These are phyloP conservation scores for Pogoniulus pusillus DNA, from an alignment of 2,797 vertebrate genomes.

Conservation along the genomic window DNA sequence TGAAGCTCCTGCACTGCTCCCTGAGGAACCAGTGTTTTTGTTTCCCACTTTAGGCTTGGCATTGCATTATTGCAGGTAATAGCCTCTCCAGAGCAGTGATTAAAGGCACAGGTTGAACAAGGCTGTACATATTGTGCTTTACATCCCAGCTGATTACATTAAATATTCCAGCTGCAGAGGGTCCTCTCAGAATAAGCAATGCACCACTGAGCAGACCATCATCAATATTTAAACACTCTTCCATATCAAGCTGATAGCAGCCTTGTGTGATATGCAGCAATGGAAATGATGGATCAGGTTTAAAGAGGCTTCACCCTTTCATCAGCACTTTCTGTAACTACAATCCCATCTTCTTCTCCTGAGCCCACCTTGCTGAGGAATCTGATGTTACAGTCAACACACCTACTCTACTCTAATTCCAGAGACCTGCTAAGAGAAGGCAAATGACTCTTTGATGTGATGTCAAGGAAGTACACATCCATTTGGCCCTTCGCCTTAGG, in stretches of 20 bases:
- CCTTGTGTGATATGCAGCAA: not conserved
- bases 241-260: not conserved
- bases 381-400: not conserved
- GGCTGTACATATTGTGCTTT: constrained; percentile 38
- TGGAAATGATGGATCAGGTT: not conserved
- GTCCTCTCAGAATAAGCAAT: not conserved
- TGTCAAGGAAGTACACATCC: not conserved
- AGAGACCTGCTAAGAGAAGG: not conserved
- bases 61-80: constrained; percentile 6
- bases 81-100: not conserved
- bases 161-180: constrained; percentile 48
- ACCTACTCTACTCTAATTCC: not conserved
- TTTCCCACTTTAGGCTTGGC: not conserved
- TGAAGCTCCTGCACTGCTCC: not conserved
- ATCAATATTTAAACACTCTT: constrained; percentile 23
- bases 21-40: not conserved
- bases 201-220: constrained; percentile 11
- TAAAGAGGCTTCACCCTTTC: not conserved
- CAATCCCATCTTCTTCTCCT: not conserved
- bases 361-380: not conserved
- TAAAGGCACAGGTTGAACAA: constrained; percentile 26
- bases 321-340: too few relatives aligned
- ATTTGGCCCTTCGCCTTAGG: not conserved
- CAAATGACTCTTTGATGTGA: not conserved
- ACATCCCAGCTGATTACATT: constrained; percentile 56